A percentile compares a stretch with the other conserved stretches of the same genome.
phyloP scores from a whole-genome alignment of 2,888 invertebrate genomes.

The Ashinkailepas kermadecensis region DNA sequence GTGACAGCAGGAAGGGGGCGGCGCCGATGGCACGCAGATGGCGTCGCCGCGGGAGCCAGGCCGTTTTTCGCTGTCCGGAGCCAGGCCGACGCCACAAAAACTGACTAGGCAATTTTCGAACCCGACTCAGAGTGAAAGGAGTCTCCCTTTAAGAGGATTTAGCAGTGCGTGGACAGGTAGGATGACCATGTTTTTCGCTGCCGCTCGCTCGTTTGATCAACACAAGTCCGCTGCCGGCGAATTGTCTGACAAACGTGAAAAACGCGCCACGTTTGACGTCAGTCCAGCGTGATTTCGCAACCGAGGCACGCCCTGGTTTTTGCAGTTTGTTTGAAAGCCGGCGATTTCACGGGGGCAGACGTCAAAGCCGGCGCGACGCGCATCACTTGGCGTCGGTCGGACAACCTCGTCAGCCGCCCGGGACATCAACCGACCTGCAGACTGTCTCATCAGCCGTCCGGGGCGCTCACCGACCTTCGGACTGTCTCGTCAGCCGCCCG shows the following conservation, averaged over 20 bases:
- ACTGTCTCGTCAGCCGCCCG: too few relatives aligned
- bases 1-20: not conserved
- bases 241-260: not conserved
- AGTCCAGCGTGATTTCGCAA: not conserved
- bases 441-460: too few relatives aligned
- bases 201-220: not conserved
- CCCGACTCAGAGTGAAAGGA: not conserved
- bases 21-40: not conserved
- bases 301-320: not conserved
- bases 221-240: not conserved
- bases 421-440: too few relatives aligned
- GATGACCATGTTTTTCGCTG: not conserved
- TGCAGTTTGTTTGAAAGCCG: slow-evolving; percentile 3
- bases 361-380: not conserved
- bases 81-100: not conserved
- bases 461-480: not conserved
- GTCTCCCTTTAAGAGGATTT: slow-evolving; percentile 17
- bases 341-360: not conserved
- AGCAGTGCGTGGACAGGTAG: not conserved
- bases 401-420: too few relatives aligned
- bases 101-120: slow-evolving; percentile 15
- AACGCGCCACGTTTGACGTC: not conserved
- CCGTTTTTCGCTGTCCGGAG: not conserved
- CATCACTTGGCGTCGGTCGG: not conserved
- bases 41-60: too few relatives aligned